A percentile compares a stretch with the other conserved stretches of the same genome.
phyloP scores from a whole-genome alignment of 2,888 invertebrate species.

The Cerastis leucographa region DNA sequence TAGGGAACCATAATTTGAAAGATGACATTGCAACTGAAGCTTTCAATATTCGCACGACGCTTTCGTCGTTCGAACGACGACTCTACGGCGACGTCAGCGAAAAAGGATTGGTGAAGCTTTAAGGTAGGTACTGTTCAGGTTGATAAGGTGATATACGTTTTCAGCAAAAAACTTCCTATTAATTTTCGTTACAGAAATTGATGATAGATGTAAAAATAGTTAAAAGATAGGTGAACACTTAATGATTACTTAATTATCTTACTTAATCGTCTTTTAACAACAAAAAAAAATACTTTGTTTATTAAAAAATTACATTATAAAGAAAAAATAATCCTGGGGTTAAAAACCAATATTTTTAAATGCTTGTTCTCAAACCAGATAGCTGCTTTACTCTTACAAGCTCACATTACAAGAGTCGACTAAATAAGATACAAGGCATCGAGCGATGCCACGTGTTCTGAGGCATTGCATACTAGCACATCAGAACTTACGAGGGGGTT shows the following conservation, averaged over 20 bases:
- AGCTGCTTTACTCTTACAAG: background rate
- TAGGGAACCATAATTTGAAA: background rate
- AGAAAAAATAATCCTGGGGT: too few species aligned
- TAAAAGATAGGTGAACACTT: too few species aligned
- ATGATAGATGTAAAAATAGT: background rate
- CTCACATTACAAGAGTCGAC: background rate
- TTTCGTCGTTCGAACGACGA: too few species aligned
- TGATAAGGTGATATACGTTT: background rate
- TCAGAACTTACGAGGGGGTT: too few species aligned
- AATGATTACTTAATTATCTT: background rate
- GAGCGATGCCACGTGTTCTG: too few species aligned
- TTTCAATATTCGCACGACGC: background rate
- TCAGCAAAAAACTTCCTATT: background rate
- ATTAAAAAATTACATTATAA: too few species aligned
- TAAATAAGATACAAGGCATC: background rate
- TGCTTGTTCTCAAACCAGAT: background rate
- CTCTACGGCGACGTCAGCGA: background rate
- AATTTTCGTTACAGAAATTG: background rate
- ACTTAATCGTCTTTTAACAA: too few species aligned
- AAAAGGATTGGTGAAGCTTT: background rate
- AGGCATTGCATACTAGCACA: too few species aligned
- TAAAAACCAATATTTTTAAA: too few species aligned
- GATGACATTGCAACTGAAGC: background rate
- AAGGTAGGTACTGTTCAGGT: background rate
- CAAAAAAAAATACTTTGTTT: too few species aligned